Conservation (phyloP, 2,888 invertebrate species). For the Kryphioiulus occultus region DNA sequence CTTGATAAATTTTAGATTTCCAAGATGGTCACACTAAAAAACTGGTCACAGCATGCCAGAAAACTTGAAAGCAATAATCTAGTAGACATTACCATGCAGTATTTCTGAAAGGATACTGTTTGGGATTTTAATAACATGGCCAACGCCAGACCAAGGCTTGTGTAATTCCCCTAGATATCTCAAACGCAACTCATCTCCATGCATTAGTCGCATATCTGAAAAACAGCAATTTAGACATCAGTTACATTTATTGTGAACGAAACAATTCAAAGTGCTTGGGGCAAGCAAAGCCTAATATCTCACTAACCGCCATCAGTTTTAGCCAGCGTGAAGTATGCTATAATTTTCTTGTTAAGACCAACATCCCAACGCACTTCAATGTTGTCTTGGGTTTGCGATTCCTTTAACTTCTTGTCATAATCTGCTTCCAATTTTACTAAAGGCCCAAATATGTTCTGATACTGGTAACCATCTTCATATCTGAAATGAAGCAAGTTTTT, state of each 20-base stretch:
- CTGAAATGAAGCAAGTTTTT: slow-evolving; percentile 65
- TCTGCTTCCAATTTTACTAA: slow-evolving; percentile 97
- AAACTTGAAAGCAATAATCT: too few species aligned
- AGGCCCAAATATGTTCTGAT: slow-evolving; percentile 97
- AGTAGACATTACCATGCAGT: background rate
- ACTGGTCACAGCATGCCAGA: too few species aligned
- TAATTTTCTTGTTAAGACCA: slow-evolving; percentile 96
- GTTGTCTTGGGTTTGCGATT: slow-evolving; percentile 97
- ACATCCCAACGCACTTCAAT: slow-evolving; percentile 99
- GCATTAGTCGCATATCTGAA: slow-evolving; percentile 96
- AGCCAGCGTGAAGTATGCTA: slow-evolving; percentile 95
- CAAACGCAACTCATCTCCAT: slow-evolving; percentile 94
- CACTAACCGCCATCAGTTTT: slow-evolving; percentile 86
- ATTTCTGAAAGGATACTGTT: slow-evolving; percentile 66
- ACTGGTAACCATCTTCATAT: slow-evolving; percentile 99
- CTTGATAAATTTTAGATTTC: too few species aligned
- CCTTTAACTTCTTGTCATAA: slow-evolving; percentile 96
- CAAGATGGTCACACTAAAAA: slow-evolving; percentile 83
- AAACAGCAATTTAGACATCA: background rate
- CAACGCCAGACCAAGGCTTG: slow-evolving; percentile 92
- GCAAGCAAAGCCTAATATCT: too few species aligned
- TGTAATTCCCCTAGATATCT: slow-evolving; percentile 93
- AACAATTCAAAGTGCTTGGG: too few species aligned
- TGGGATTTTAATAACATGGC: slow-evolving; percentile 85
- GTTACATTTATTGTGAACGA: background rate